These are phyloP conservation scores for Phoenoteleia sp. DNA, from an alignment of 2,888 invertebrate species.

Conservation along the genomic window DNA sequence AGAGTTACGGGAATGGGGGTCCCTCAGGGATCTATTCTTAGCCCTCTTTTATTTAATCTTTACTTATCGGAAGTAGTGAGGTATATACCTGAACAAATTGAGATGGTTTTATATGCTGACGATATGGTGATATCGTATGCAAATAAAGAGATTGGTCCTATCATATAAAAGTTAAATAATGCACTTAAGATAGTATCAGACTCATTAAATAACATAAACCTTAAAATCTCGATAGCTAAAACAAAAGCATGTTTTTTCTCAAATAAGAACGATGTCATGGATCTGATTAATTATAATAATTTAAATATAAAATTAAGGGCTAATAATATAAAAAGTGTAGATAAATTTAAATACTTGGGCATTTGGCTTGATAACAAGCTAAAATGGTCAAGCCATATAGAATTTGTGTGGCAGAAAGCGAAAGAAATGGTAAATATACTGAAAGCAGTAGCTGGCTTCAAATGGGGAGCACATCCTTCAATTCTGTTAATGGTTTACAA, in stretches of 20 bases:
- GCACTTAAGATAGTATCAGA: too few species aligned
- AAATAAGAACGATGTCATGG: not conserved
- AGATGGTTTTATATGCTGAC: not conserved
- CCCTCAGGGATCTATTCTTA: not conserved
- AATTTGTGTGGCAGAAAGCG: not conserved
- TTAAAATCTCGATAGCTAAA: not conserved
- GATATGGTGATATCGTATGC: not conserved
- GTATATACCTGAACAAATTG: not conserved
- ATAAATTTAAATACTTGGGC: not conserved
- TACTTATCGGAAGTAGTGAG: not conserved
- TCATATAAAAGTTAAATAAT: not conserved
- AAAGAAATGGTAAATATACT: not conserved
- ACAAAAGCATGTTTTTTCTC: not conserved
- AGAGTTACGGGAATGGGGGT: not conserved
- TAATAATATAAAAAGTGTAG: too few species aligned
- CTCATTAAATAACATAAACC: too few species aligned
- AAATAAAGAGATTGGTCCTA: not conserved
- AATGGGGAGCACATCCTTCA: too few species aligned
- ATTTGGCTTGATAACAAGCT: not conserved
- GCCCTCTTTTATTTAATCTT: not conserved
- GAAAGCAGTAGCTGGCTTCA: not conserved
- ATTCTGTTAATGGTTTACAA: too few species aligned
- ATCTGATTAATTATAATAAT: too few species aligned
- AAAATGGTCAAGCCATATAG: too few species aligned
- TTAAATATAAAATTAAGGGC: too few species aligned